Evolutionary conservation across 2,797 vertebrate genomes (phyloP).

Genomic region (Chiloscyllium punctatum): DNA sequence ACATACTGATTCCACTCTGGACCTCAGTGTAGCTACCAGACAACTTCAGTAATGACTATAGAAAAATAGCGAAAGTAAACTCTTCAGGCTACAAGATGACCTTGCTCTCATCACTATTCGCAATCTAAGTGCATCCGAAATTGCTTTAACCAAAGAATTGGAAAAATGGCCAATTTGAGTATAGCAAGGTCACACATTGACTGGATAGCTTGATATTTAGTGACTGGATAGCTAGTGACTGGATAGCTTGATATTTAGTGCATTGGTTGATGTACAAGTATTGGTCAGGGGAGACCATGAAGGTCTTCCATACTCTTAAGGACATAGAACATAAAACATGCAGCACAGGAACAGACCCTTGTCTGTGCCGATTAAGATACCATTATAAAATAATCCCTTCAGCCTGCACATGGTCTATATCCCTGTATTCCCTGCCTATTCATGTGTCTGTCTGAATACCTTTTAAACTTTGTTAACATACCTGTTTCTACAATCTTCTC

Average conservation of each 20-base stretch:
- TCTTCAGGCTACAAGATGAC: not conserved
- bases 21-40: not conserved
- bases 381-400: no score
- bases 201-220: not conserved
- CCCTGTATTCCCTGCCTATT: no score
- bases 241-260: not conserved
- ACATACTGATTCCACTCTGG: not conserved
- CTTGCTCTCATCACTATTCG: not conserved
- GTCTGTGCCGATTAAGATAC: no score
- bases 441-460: no score
- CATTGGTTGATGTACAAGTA: not conserved
- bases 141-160: not conserved
- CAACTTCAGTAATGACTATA: not conserved
- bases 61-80: not conserved
- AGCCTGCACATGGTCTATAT: no score
- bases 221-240: not conserved
- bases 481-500: no score
- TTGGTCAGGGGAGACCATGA: not conserved
- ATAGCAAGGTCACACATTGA: not conserved
- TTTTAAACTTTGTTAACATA: no score
- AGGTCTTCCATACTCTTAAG: not conserved
- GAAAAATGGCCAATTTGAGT: not conserved
- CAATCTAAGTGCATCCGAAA: not conserved
- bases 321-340: no score
- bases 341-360: no score